Evolutionary conservation across 2,888 invertebrate species (phyloP), one percentile per base, ranked within the genome.

Genomic region (Megastigmus dorsalis): DNA sequence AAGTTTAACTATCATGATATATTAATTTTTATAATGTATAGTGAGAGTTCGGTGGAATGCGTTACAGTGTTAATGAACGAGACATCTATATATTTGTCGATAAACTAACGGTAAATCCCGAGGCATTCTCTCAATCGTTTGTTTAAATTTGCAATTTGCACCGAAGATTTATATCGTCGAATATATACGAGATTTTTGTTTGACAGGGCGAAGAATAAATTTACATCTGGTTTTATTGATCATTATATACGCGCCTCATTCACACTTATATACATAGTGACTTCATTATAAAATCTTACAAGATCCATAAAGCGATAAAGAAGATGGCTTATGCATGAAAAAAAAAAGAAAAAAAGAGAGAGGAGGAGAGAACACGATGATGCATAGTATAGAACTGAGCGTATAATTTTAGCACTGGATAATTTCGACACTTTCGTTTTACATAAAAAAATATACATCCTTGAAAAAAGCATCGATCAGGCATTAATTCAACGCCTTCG

Each of bases 401-500:
- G 52, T 50, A 54, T 28, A 41, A 65, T 52, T 38, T 63, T 38
- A 52, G 26, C 5, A 18, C 15, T 38, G 15, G 13, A 30, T 23
- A 63, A 65, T 54, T 65, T 65, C 41, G 41, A 65, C 38, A 65
- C 52, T 65, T 65, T 65, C 65, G 41, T 41, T 36, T 2, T 3
- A 4, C 30, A 7, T 55, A 38, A 59, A 59, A 38, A 48, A 33
- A 15, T 1, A n/a, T n/a, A n/a, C 18, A 69, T 50, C 68, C 57
- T 68, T 68, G 57, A 68, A 43, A 18, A n/a, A n/a, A 10, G 1
- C 28, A 28, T 20, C 41, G 48, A 52, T 48, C 23, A 7, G 2
- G 7, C 15, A 55, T 48, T 57, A 68, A 48, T 43, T 67, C 45
- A 36, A 57, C 57, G 57, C 20, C 67, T 57, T 57, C 45, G 30